Evolutionary conservation across 2,797 vertebrate genomes (phyloP), one percentile per base, ranked within the genome.

Genomic region (Taeniopygia guttata): DNA sequence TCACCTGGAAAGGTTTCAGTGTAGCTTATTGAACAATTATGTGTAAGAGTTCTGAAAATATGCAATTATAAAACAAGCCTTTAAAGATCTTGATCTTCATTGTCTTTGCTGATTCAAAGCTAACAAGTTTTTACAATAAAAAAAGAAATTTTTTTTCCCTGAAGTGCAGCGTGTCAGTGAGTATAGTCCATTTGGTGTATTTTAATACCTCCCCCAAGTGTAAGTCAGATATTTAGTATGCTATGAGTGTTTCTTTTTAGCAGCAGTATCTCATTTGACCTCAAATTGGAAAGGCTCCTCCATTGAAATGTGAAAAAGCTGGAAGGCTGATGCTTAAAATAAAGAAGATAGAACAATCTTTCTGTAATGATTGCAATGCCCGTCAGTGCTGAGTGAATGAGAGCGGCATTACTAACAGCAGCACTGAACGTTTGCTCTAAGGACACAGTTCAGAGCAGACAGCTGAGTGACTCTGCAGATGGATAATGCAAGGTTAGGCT

Each of bases 221-320:
- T 74, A 89, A 89, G 76, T 87, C 74, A 84, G 86, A n/a, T 85
- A 87, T 84, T 96, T 92, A 74, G 62, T 78, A 78, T 46, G 66
- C 48, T 88, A 36, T 55, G 51, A 87, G 14, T 78, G 64, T 43
- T 86, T 84, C 63, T 94, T 66, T 34, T 89, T 76, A 87, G 77
- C 45, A 93, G 74, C 38, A 77, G 54, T 76, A 84, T 74, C 66
- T 82, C 59, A 75, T 76, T 59, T 95, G 58, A 63, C 58, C 48
- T 94, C 48, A 62, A 34, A 76, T 63, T 91, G 69, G 48, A 93
- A 94, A 90, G 66, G 59, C 9, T 94, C 3, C 30, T 90, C 75
- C 54, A 67, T 40, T 26, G 75, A 92, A 87, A 92, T 80, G 48
- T 51, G 77, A 85, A 94, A 93, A 92, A 56, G 11, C 69, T 93